Evolutionary conservation across 1,140 invertebrate genomes (phyloP), one percentile per base, ranked within the genome.

Genomic region (Rhagoletis zephyria): DNA sequence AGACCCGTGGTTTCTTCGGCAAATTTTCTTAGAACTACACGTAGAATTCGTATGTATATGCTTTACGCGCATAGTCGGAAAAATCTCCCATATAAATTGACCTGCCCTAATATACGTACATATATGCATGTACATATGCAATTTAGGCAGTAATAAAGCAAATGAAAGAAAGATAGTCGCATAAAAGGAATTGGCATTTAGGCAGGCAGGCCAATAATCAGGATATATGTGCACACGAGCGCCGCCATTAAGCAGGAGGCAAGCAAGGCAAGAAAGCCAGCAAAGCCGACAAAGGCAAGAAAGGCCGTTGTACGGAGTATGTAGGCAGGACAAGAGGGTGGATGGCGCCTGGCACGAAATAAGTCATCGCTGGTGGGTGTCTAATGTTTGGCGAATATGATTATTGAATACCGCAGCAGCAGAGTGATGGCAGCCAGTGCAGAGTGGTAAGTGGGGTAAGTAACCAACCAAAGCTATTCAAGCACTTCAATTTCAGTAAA

Each of bases 131-230:
- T 64, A 63, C 59, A 12, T 3, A 2, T 14, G 30, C 30, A 19
- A 51, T 85, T 60, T 2, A 30, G 60, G 14, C 59, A 45, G 85
- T 86, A 61, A 86, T 86, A 86, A 86, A 86, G 85, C 85, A 86
- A 81, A 81, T 9, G 42, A 86, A 86, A 9, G 61, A n/a, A 64
- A 61, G 59, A 86, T 61, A 86, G 56, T 56, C 48, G 56, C n/a
- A 85, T 85, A 86, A 86, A 86, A 86, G 85, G 51, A 86, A 61
- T 64, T 61, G 85, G 42, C 59, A 64, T 63, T 86, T 60, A 30
- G 30, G 30, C 30, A 86, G 16, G 61, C 30, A 86, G 59, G 85
- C 85, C 85, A 86, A 86, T 86, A 86, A 86, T 86, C 85, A 86
- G 85, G 59, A 86, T 86, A 81, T 19, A 81, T 81, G 48, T 42